A percentile compares a stretch with the other conserved stretches of the same genome.
These are phyloP conservation scores for Parascotia fuliginaria DNA, from an alignment of 2,888 invertebrate species.

Conservation along the genomic window DNA sequence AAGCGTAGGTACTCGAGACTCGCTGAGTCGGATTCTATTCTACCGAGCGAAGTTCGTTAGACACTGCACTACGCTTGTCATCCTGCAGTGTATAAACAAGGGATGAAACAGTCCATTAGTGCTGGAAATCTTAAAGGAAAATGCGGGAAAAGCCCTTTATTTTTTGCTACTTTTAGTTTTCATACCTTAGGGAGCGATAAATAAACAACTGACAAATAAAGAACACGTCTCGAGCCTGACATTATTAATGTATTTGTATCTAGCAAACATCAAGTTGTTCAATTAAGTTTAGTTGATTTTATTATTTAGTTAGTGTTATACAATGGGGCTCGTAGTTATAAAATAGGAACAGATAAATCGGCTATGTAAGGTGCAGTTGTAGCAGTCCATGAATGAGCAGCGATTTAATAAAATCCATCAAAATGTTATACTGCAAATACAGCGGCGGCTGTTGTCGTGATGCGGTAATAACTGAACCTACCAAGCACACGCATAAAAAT, in stretches of 20 bases:
- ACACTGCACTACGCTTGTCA: constrained; percentile 46
- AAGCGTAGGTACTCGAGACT: constrained; percentile 17
- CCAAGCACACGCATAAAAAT: too few relatives aligned
- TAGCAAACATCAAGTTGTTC: constrained; percentile 1
- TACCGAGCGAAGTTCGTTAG: constrained; percentile 45
- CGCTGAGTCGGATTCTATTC: constrained; percentile 38
- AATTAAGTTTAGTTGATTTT: background rate
- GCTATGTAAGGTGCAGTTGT: too few relatives aligned
- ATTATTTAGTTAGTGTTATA: background rate
- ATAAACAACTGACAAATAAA: constrained; percentile 15
- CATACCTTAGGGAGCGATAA: constrained; percentile 17
- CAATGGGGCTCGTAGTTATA: too few relatives aligned
- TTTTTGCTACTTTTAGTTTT: constrained; percentile 17
- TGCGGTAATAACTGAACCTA: too few relatives aligned
- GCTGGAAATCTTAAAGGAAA: constrained; percentile 51
- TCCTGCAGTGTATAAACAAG: constrained; percentile 58
- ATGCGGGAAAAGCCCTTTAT: constrained; percentile 28
- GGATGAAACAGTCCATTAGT: constrained; percentile 64
- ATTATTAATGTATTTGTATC: constrained; percentile 9
- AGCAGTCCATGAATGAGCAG: too few relatives aligned
- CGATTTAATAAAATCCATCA: too few relatives aligned
- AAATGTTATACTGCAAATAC: too few relatives aligned
- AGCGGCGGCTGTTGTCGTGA: too few relatives aligned
- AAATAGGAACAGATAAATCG: too few relatives aligned
- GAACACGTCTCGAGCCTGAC: constrained; percentile 3